Evolutionary conservation across 1,140 invertebrate species (phyloP).

Genomic region (Drosophila jambulina): DNA sequence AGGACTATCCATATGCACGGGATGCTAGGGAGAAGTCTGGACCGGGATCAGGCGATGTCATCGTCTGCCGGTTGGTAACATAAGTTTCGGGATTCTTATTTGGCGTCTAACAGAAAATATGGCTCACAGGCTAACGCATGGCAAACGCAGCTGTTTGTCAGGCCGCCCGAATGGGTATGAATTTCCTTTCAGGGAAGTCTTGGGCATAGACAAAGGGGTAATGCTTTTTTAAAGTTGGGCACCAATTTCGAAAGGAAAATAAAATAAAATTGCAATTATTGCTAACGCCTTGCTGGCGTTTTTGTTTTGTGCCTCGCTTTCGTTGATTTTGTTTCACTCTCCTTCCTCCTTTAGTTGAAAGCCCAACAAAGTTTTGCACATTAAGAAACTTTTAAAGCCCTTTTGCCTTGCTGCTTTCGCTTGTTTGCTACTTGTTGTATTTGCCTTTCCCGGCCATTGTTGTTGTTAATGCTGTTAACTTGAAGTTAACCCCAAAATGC

Average conservation of each 20-base stretch:
- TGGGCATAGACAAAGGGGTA: not conserved
- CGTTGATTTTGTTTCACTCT: constrained; percentile 4
- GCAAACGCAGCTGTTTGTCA: constrained; percentile 82
- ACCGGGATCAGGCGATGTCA: constrained; percentile 46
- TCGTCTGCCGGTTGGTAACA: constrained; percentile 60
- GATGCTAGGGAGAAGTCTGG: constrained; percentile 19
- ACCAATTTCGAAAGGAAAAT: constrained; percentile 31
- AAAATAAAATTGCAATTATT: constrained; percentile 71
- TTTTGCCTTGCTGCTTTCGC: constrained; percentile 44
- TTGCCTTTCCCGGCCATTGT: constrained; percentile 41
- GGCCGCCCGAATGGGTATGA: constrained; percentile 7
- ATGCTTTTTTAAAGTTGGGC: constrained; percentile 55
- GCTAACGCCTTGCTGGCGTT: constrained; percentile 47
- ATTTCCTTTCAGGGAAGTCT: constrained; percentile 9
- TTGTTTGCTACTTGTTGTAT: constrained; percentile 46
- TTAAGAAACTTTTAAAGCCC: constrained; percentile 57
- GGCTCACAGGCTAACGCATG: constrained; percentile 77
- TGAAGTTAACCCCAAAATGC: constrained; percentile 71
- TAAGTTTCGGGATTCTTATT: constrained; percentile 83
- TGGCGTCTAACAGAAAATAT: constrained; percentile 77
- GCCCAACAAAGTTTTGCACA: constrained; percentile 57
- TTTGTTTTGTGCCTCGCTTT: constrained; percentile 10
- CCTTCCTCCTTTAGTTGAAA: constrained; percentile 33
- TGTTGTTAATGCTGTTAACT: constrained; percentile 70
- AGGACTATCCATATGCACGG: constrained; percentile 39